A percentile compares a stretch with the other conserved stretches of the same genome.
These are phyloP conservation scores for Cladopsammia gracilis DNA, from an alignment of 64 coral and sea anemone genomes.

Conservation along the genomic window DNA sequence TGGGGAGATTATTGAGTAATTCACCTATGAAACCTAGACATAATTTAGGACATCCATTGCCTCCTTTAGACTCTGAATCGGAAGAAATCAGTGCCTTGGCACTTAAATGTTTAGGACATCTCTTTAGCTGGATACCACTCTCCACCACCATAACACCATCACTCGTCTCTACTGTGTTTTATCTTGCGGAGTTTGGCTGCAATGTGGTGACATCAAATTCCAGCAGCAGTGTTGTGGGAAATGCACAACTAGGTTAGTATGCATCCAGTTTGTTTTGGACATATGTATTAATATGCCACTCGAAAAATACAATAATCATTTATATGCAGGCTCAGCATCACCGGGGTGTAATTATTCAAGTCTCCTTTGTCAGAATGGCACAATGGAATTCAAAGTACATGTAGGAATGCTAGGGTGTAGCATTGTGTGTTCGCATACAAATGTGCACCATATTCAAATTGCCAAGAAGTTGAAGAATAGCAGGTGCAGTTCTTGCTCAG, in stretches of 20 bases:
- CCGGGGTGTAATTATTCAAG: too few species aligned
- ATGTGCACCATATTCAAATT: too few species aligned
- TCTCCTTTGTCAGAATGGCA: too few species aligned
- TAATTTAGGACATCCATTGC: conserved; percentile 91
- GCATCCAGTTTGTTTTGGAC: too few species aligned
- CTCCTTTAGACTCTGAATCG: conserved; percentile 92
- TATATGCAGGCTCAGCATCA: too few species aligned
- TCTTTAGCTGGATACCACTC: conserved; percentile 98
- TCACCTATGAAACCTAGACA: conserved; percentile 82
- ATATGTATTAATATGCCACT: too few species aligned
- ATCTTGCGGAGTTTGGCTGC: conserved; percentile 99
- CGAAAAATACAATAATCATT: too few species aligned
- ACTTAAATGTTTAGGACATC: conserved; percentile 83
- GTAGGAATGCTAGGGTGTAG: too few species aligned
- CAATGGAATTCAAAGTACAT: too few species aligned
- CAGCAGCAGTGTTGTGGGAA: conserved; percentile 70
- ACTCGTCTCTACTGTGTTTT: conserved; percentile 95
- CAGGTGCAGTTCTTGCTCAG: too few species aligned
- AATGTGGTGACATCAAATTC: conserved; percentile 83
- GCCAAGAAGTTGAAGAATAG: too few species aligned
- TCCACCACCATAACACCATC: conserved; percentile 89
- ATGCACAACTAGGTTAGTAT: conserved; percentile 84
- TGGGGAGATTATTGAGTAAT: conserved; percentile 86
- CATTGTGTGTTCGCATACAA: too few species aligned
- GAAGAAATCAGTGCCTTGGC: conserved; percentile 87